phyloP scores from a whole-genome alignment of 2,888 invertebrate species.

The Phasia obesa region DNA sequence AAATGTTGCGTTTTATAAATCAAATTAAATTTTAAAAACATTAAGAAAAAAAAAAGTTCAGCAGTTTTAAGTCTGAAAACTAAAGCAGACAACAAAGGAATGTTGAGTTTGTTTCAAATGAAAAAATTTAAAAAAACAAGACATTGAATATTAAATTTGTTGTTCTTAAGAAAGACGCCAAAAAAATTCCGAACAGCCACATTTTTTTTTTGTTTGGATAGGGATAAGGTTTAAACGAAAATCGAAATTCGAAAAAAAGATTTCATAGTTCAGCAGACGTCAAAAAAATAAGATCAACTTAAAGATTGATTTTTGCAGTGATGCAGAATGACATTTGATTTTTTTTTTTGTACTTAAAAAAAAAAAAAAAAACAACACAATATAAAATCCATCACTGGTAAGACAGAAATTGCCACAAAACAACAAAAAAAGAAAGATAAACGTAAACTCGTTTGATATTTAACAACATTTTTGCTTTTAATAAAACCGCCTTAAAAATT shows the following conservation, averaged over 20 bases:
- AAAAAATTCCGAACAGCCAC: conserved; percentile 8
- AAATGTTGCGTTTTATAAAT: neutral
- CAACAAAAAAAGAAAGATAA: too few relatives aligned
- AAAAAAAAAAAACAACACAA: neutral
- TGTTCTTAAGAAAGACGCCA: conserved; percentile 47
- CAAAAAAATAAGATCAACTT: conserved; percentile 12
- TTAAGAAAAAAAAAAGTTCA: neutral
- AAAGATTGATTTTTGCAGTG: conserved; percentile 66
- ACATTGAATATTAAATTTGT: conserved; percentile 27
- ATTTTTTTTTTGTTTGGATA: conserved; percentile 17
- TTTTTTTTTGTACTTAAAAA: conserved; percentile 14
- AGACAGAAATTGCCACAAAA: conserved; percentile 8
- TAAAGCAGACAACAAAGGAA: conserved; percentile 65
- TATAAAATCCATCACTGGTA: conserved; percentile 18
- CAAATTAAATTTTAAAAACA: neutral
- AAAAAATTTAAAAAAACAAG: neutral
- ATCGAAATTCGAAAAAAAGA: neutral
- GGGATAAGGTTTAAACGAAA: conserved; percentile 17
- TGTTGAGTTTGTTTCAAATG: conserved; percentile 37
- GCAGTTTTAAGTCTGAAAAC: conserved; percentile 23
- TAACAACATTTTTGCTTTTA: conserved; percentile 47
- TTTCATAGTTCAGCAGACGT: conserved; percentile 34
- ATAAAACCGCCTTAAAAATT: conserved; percentile 48
- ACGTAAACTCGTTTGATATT: conserved; percentile 39
- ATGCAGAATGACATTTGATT: conserved; percentile 66